These are phyloP conservation scores for Melopsittacus undulatus DNA, from an alignment of 2,797 vertebrate species.

Conservation along the genomic window DNA sequence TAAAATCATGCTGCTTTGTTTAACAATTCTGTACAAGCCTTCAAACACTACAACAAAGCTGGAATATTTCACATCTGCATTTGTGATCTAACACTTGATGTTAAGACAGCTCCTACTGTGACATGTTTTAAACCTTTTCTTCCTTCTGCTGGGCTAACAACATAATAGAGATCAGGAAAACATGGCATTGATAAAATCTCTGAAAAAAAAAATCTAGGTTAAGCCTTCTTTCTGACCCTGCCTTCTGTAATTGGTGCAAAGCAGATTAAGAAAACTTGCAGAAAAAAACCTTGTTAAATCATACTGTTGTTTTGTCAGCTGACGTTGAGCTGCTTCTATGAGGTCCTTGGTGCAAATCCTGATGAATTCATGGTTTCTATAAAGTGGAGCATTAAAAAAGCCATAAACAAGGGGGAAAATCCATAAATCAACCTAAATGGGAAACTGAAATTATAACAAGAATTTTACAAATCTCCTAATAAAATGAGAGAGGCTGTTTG, in stretches of 20 bases:
- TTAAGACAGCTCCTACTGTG: slow-evolving; percentile 67
- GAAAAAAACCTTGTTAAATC: slow-evolving; percentile 55
- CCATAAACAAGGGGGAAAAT: slow-evolving; percentile 12
- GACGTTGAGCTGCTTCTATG: slow-evolving; percentile 27
- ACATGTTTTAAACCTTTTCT: slow-evolving; percentile 66
- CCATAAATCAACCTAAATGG: slow-evolving; percentile 23
- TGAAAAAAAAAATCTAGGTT: slow-evolving; percentile 50
- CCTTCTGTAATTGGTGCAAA: slow-evolving; percentile 50
- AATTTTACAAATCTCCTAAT: slow-evolving; percentile 24
- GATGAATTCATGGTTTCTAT: slow-evolving; percentile 31
- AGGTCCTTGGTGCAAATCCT: slow-evolving; percentile 35
- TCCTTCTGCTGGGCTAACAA: slow-evolving; percentile 71
- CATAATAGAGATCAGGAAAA: slow-evolving; percentile 72
- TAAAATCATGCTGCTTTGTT: slow-evolving; percentile 42
- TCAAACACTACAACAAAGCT: slow-evolving; percentile 43
- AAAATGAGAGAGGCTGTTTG: not conserved
- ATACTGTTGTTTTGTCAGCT: slow-evolving; percentile 25
- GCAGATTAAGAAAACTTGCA: slow-evolving; percentile 25
- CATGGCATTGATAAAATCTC: slow-evolving; percentile 44
- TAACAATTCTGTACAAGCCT: slow-evolving; percentile 21
- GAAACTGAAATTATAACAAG: slow-evolving; percentile 44
- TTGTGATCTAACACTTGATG: slow-evolving; percentile 60
- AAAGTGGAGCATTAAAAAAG: slow-evolving; percentile 9
- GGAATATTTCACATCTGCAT: slow-evolving; percentile 64
- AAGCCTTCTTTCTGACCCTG: slow-evolving; percentile 49